Evolutionary conservation across 2,888 invertebrate species (phyloP).

Genomic region (Agapostemon virescens): DNA sequence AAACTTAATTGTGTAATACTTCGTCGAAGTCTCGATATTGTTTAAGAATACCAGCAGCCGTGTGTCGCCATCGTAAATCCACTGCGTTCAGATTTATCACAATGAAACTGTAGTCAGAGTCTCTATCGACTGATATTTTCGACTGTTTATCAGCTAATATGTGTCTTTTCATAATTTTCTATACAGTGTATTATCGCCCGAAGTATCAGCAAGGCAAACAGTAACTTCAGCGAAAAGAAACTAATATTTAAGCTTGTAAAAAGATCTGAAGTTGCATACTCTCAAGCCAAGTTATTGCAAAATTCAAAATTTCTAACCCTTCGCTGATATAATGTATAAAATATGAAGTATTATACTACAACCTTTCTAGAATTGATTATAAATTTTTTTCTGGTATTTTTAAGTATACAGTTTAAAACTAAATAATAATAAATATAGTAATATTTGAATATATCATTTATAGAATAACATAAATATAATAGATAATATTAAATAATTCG

Average conservation of each 20-base stretch:
- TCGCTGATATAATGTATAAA: too few species aligned
- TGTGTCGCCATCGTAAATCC: constrained; percentile 12
- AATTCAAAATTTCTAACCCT: too few species aligned
- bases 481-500: not conserved
- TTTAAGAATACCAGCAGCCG: constrained; percentile 4
- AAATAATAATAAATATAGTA: too few species aligned
- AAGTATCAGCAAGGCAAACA: not conserved
- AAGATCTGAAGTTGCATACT: not conserved
- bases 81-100: not conserved
- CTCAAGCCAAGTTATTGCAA: not conserved
- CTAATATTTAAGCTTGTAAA: not conserved
- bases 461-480: too few species aligned
- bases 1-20: constrained; percentile 1
- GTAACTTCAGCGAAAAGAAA: not conserved
- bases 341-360: too few species aligned
- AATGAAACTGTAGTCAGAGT: not conserved
- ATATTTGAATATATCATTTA: too few species aligned
- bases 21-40: not conserved
- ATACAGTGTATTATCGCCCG: not conserved
- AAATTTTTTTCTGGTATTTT: too few species aligned
- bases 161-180: constrained; percentile 6
- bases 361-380: too few species aligned
- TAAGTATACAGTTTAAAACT: too few species aligned
- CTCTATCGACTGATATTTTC: not conserved
- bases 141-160: not conserved